These are phyloP conservation scores for Sandelia bainsii DNA, from an alignment of 2,797 vertebrate genomes.

Conservation along the genomic window DNA sequence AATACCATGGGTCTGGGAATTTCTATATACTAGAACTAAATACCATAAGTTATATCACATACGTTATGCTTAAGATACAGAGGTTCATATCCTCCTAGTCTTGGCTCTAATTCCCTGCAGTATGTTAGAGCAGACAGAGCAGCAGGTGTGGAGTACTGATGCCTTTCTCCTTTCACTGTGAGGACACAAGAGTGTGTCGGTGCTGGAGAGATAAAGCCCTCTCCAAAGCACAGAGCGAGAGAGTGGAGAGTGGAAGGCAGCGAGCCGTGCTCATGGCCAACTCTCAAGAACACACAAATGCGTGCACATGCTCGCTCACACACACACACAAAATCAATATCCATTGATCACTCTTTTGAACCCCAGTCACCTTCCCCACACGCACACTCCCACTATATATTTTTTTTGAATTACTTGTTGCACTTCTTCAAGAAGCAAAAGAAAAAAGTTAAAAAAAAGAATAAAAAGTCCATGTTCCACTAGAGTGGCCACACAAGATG, in stretches of 20 bases:
- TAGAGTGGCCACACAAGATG: slow-evolving; percentile 74
- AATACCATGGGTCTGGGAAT: background rate
- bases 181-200: slow-evolving; percentile 64
- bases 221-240: slow-evolving; percentile 43
- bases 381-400: background rate
- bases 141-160: slow-evolving; percentile 65
- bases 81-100: slow-evolving; percentile 36
- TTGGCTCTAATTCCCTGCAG: slow-evolving; percentile 39
- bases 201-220: slow-evolving; percentile 63
- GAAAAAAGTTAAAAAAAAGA: slow-evolving; percentile 30
- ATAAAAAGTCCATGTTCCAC: slow-evolving; percentile 73
- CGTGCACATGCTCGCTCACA: slow-evolving; percentile 4
- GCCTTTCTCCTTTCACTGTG: slow-evolving; percentile 60
- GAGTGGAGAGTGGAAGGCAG: slow-evolving; percentile 42
- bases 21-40: background rate
- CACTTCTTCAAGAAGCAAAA: slow-evolving; percentile 43
- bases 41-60: slow-evolving; percentile 8
- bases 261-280: slow-evolving; percentile 31
- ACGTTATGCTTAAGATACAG: slow-evolving; percentile 27
- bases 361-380: slow-evolving; percentile 30
- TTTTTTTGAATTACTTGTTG: slow-evolving; percentile 62
- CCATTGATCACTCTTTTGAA: slow-evolving; percentile 64
- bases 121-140: slow-evolving; percentile 57
- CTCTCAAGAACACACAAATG: slow-evolving; percentile 35
- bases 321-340: slow-evolving; percentile 65